These are phyloP conservation scores for Cyprinus carpio DNA, from an alignment of 2,113 vertebrate genomes.

Conservation along the genomic window DNA sequence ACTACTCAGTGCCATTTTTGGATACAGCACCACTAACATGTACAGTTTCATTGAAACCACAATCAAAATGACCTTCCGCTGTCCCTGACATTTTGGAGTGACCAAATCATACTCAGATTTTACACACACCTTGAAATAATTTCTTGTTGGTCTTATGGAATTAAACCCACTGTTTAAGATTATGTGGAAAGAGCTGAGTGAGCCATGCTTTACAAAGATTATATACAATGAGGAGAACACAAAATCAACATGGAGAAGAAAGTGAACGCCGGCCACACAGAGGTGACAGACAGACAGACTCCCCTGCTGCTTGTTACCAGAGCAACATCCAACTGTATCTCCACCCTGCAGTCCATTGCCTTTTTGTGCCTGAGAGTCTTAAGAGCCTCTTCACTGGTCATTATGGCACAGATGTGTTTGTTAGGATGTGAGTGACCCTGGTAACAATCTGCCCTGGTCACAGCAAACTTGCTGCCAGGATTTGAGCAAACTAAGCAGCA, in stretches of 20 bases:
- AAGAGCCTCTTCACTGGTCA: constrained; percentile 27
- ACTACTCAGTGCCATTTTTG: neutral
- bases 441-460: constrained; percentile 47
- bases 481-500: constrained; percentile 22
- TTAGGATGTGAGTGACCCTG: constrained; percentile 45
- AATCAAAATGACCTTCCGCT: neutral
- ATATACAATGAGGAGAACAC: neutral
- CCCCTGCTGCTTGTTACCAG: neutral
- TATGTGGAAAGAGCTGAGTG: constrained; percentile 8
- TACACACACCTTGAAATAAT: neutral
- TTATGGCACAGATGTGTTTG: constrained; percentile 43
- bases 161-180: constrained; percentile 10
- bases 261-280: neutral
- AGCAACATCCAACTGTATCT: neutral
- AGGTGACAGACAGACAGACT: constrained; percentile 32
- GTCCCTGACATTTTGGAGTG: neutral
- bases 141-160: constrained; percentile 14
- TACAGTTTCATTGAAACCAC: neutral
- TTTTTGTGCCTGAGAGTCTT: neutral
- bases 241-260: neutral
- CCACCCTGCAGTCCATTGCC: constrained; percentile 9
- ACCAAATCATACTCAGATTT: neutral
- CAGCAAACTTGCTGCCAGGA: constrained; percentile 27
- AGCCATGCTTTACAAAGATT: neutral
- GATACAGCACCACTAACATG: neutral